Evolutionary conservation across 2,113 vertebrate genomes (phyloP), one percentile per base, ranked within the genome.

Genomic region (Lepidothrix coronata): DNA sequence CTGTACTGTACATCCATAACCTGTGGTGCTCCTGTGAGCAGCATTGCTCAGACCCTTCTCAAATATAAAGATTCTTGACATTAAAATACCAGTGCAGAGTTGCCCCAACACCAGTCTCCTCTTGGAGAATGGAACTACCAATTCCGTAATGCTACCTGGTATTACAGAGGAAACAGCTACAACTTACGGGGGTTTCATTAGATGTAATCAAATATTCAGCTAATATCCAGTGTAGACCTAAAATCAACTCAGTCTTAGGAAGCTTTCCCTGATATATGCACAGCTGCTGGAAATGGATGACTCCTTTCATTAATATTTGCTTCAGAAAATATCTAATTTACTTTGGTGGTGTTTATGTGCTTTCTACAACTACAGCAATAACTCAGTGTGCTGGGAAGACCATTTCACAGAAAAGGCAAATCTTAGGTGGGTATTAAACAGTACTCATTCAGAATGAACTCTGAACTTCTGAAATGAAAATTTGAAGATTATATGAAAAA

Each of bases 221-320:
- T 83, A 93, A 93, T 94, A 93, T 70, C 79, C 83, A 57, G 54
- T n/a, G 70, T 70, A 82, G 66, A 76, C 46, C 81, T 72, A 71
- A 85, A 96, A 94, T 85, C 78, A 85, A 39, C 78, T 66, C 44
- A 18, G 28, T 51, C 84, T 85, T 68, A 72, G 62, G 66, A 80
- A 92, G 78, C 66, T 72, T 88, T 82, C 49, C 14, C 17, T 1
- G 0, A 46, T 89, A 92, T 49, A 79, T 58, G 63, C 44, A 39
- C 51, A 52, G 78, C 84, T 93, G 70, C 87, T 95, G 74, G 76
- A 92, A 92, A 62, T 41, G 62, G 89, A 85, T 88, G 58, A 89
- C 75, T 95, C 89, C 52, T 91, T 95, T 91, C 93, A 91, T 94
- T 93, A 94, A 66, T 89, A 83, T 88, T 93, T 94, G 62, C 94